phyloP scores from a whole-genome alignment of 1,140 invertebrate species.

The Aleiodes sp. region DNA sequence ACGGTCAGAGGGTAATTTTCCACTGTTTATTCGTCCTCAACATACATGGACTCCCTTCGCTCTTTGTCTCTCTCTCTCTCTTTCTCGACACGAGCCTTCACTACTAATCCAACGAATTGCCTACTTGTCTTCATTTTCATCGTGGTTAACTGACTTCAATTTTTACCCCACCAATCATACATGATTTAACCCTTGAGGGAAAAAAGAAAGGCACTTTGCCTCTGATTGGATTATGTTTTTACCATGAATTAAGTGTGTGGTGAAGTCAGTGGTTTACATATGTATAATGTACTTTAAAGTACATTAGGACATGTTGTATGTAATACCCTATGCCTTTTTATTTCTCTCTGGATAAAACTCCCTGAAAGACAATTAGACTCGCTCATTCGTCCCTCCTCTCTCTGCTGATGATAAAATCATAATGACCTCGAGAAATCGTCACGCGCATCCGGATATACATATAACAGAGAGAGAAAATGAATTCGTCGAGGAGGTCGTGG shows the following conservation, averaged over 20 bases:
- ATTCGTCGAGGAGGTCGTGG: too few relatives aligned
- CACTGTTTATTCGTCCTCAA: background rate
- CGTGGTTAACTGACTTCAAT: background rate
- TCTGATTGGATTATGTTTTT: background rate
- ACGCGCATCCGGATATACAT: background rate
- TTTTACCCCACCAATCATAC: background rate
- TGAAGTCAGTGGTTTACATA: background rate
- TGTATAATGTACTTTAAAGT: background rate
- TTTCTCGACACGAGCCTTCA: slow-evolving; percentile 27
- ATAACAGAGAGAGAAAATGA: background rate
- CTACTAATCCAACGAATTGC: background rate
- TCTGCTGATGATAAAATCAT: slow-evolving; percentile 22
- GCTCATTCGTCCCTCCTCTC: background rate
- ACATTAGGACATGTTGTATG: background rate
- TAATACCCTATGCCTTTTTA: background rate
- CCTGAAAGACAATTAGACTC: slow-evolving; percentile 29
- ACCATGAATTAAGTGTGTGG: slow-evolving; percentile 1
- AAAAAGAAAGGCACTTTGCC: too few relatives aligned
- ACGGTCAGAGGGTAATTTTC: slow-evolving; percentile 29
- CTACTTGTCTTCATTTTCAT: slow-evolving; percentile 31
- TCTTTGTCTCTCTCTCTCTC: too few relatives aligned
- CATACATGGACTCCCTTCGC: too few relatives aligned
- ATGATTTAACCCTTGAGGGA: slow-evolving; percentile 4
- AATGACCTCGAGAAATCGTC: slow-evolving; percentile 30
- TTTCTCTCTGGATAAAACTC: too few relatives aligned